A percentile compares a stretch with the other conserved stretches of the same genome.
These are phyloP conservation scores for Sigmodon hispidus DNA, from an alignment of 2,113 vertebrate species.

Conservation along the genomic window DNA sequence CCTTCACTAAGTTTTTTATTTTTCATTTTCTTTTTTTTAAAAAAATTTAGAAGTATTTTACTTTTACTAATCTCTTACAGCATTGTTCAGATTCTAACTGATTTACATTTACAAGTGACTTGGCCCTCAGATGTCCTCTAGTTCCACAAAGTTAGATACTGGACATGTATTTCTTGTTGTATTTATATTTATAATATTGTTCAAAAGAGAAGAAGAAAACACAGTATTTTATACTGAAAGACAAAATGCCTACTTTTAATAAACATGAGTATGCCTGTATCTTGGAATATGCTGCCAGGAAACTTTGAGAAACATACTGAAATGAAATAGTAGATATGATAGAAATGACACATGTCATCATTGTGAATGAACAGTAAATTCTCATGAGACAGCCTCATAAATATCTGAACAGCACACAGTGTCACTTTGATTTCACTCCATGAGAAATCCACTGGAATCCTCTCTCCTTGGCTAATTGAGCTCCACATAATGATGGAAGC, in stretches of 20 bases:
- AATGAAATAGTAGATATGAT: constrained; percentile 10
- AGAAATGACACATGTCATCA: neutral
- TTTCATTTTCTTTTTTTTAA: too few species aligned
- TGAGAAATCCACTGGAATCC: neutral
- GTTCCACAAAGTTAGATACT: neutral
- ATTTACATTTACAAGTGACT: neutral
- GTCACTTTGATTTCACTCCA: neutral
- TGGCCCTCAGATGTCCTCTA: constrained; percentile 13
- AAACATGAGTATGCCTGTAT: neutral
- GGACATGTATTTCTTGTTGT: neutral
- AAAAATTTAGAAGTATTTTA: too few species aligned
- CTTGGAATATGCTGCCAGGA: constrained; percentile 15
- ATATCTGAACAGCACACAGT: neutral
- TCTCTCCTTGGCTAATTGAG: constrained; percentile 1
- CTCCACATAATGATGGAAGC: neutral
- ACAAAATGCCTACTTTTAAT: neutral
- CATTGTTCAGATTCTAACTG: neutral
- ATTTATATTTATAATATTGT: neutral
- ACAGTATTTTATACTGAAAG: neutral
- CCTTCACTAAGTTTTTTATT: too few species aligned
- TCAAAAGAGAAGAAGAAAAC: constrained; percentile 7
- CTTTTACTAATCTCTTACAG: neutral
- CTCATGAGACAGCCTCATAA: neutral
- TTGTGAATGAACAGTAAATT: constrained; percentile 7
- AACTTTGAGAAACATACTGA: neutral